Evolutionary conservation across 2,888 invertebrate genomes (phyloP).

Genomic region (Troilus luridus): DNA sequence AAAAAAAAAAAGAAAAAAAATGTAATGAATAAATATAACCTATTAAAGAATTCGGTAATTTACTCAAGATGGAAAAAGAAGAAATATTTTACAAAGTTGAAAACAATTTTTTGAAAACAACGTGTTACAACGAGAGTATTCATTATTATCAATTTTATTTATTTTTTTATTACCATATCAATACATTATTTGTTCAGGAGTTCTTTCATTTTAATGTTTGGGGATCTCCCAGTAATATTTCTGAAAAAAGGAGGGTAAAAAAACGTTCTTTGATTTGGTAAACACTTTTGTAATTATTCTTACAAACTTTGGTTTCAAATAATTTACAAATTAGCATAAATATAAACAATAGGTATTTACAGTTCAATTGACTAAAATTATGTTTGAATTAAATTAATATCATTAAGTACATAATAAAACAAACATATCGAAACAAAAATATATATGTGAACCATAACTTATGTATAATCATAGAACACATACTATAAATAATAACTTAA

Average conservation of each 20-base stretch:
- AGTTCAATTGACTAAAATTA: neutral
- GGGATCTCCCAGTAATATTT: too few species aligned
- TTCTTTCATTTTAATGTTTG: too few species aligned
- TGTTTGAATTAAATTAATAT: neutral
- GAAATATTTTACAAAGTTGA: too few species aligned
- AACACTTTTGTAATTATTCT: neutral
- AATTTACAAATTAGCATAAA: constrained; percentile 30
- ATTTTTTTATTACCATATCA: too few species aligned
- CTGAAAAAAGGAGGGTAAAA: neutral
- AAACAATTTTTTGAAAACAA: too few species aligned
- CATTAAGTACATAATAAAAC: neutral
- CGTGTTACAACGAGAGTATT: too few species aligned
- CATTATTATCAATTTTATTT: too few species aligned
- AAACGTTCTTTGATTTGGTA: neutral
- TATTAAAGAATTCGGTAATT: too few species aligned
- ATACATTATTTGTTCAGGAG: too few species aligned
- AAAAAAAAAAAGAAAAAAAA: too few species aligned
- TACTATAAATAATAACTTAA: constrained; percentile 9
- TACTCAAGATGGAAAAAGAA: too few species aligned
- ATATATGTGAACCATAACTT: constrained; percentile 20
- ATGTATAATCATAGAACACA: neutral
- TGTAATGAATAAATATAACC: too few species aligned
- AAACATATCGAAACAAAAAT: neutral
- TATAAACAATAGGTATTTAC: neutral
- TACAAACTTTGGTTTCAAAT: constrained; percentile 45